Conservation (phyloP, 2,797 vertebrate species). For the Pygocentrus nattereri region DNA sequence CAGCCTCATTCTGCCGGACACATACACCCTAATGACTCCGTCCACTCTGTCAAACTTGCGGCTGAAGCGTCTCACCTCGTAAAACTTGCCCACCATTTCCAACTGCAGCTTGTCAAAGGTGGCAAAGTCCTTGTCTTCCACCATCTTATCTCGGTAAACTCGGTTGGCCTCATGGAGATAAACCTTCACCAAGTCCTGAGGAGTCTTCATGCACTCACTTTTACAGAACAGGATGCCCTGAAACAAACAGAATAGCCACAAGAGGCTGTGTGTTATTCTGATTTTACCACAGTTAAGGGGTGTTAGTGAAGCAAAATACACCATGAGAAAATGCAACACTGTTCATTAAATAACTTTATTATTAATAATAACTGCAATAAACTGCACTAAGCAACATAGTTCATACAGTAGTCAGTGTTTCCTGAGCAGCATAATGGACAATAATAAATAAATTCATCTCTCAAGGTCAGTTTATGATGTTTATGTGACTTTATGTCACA, state of each 20-base stretch:
- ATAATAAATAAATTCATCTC: too few species aligned
- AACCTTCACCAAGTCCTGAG: constrained; percentile 87
- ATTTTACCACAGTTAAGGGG: not conserved
- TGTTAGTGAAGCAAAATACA: too few species aligned
- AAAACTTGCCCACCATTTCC: constrained; percentile 87
- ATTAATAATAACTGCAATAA: too few species aligned
- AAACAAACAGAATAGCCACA: constrained; percentile 41
- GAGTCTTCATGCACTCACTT: constrained; percentile 82
- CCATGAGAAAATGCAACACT: too few species aligned
- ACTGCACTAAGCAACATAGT: too few species aligned
- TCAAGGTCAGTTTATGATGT: too few species aligned
- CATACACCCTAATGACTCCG: constrained; percentile 70
- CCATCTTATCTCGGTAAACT: constrained; percentile 93
- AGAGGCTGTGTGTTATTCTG: not conserved
- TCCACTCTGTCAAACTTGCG: constrained; percentile 24
- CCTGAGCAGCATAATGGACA: too few species aligned
- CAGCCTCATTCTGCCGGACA: constrained; percentile 48
- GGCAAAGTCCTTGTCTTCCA: constrained; percentile 85
- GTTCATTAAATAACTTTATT: too few species aligned
- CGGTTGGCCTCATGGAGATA: constrained; percentile 92
- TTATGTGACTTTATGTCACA: too few species aligned
- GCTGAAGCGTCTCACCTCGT: constrained; percentile 75
- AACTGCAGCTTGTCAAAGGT: constrained; percentile 91
- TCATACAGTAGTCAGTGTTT: too few species aligned
- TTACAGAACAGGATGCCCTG: constrained; percentile 94